These are phyloP conservation scores for Digitonthophagus gazella DNA, from an alignment of 2,888 invertebrate genomes.

Conservation along the genomic window DNA sequence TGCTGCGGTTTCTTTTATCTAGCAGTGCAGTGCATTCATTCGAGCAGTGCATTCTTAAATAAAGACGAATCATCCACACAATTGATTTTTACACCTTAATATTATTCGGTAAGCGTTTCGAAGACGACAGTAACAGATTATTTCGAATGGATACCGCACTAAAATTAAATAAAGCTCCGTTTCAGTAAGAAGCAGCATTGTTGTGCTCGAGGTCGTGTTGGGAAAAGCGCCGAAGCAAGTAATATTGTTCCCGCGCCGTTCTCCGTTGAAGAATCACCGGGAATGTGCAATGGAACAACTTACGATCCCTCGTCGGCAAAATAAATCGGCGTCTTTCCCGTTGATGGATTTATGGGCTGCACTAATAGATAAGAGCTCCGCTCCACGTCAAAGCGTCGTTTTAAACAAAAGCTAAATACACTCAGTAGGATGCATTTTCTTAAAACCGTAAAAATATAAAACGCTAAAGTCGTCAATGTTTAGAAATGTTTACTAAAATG, in stretches of 20 bases:
- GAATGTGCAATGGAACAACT: constrained; percentile 9
- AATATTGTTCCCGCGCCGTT: constrained; percentile 6
- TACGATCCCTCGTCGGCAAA: constrained; percentile 12
- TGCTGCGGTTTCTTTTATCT: too few relatives aligned
- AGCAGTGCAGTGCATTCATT: too few relatives aligned
- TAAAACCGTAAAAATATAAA: not conserved
- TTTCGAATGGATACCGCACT: not conserved
- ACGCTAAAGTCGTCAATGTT: not conserved
- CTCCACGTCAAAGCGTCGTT: not conserved
- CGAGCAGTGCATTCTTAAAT: too few relatives aligned
- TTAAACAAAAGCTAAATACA: not conserved
- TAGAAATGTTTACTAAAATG: not conserved
- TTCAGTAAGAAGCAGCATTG: not conserved
- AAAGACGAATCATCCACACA: too few relatives aligned
- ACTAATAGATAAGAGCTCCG: constrained; percentile 9
- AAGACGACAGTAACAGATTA: constrained; percentile 16
- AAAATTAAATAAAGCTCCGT: constrained; percentile 11
- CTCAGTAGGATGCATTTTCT: not conserved
- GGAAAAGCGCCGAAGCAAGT: constrained; percentile 5
- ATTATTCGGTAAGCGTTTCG: too few relatives aligned
- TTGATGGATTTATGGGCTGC: constrained; percentile 18
- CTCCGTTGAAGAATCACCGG: constrained; percentile 6
- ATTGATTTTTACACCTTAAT: too few relatives aligned
- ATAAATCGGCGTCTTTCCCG: constrained; percentile 14
- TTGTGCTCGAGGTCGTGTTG: not conserved